Base-by-base conservation (phyloP, 1,140 invertebrate genomes). In the Aphaenogaster ashmeadi region DNA sequence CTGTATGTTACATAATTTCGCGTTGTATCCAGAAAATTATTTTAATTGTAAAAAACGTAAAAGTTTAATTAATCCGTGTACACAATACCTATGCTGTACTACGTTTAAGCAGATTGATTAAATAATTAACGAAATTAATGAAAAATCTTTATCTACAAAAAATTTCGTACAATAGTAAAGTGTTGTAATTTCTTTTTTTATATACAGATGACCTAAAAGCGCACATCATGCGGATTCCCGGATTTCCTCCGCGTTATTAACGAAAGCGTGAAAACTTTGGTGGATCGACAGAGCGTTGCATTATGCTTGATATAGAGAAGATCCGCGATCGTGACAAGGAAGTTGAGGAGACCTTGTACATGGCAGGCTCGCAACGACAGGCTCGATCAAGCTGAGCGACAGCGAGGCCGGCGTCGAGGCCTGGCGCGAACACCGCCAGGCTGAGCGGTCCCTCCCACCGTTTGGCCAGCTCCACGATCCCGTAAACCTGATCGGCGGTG, bases 381-480 rank as follows among this genome's bases (percentile, higher is more conserved):
- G 97, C 94, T 13, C 97, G 96, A 47, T 96, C 95, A 64, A 98
- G 95, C 41, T 97, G 94, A 87, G 96, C 95, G 87, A 97, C 95
- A 7, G 97, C 96, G 38, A 97, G 91, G 54, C 96, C 96, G 69
- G 97, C 96, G 92, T 98, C 97, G 80, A 96, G 96, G 75, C 96
- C 96, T 1, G 97, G 97, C 21, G 97, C 96, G 93, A 97, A 98
- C 2, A 97, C 96, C 11, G 97, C 96, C 1, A 98, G 94, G 89
- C 97, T 98, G 6, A 98, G 95, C 0, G 97, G 97, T 3, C 97
- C 98, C 87, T 98, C 97, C 98, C 97, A 96, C 93, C 96, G 94
- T 90, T 94, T 95, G 2, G 96, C 96, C n/a, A 98, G 96, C 93
- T 97, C 97, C 11, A 96, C 96, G 18, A 98, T 94, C 87, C 97